Base-by-base conservation (phyloP, 1,140 invertebrate species). In the Cotesia vestalis region DNA sequence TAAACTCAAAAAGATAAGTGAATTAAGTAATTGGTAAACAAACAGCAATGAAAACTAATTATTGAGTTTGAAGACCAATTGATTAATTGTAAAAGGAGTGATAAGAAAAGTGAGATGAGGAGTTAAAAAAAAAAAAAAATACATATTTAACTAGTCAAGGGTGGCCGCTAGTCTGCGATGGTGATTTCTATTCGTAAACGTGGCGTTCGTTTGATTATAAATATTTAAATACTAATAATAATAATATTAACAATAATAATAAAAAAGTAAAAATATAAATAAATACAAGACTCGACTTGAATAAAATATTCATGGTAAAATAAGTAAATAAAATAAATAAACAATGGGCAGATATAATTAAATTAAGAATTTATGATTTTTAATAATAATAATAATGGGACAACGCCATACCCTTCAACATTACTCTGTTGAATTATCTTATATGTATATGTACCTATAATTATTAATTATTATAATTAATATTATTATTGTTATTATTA, bases 61-160 rank as follows among this genome's bases (percentile, higher is more conserved):
- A 8, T 46, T 4, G 36, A 38, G 12, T 4, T 14, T 72, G 76
- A 64, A 64, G 62, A 64, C n/a, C 62, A 64, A 61, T 61, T 38
- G 35, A 20, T 36, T 34, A 76, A 61, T 46, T 17, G 55, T 40
- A 51, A 27, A 27, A 27, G 57, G 27, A 8, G 9, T 51, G 12
- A 53, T 14, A 5, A 46, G 27, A 64, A 12, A 55, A 35, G 51
- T 34, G 12, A 34, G 20, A 34, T 61, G 11, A 68, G 61, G 51
- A 69, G 66, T 73, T 75, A 78, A 61, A 72, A 52, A 72, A 79
- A 77, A 75, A 17, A 17, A 17, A 62, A 77, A 79, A 78, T 76
- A 77, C 73, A 81, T 81, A 83, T 81, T 74, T 85, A 85, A 81
- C 84, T 86, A 87, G 85, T 86, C 85, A 87, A 85, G 84, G 40